Percentiles rank a stretch among this genome's conserved stretches.
These are phyloP conservation scores for Lates japonicus DNA, from an alignment of 2,797 vertebrate species.

Conservation along the genomic window DNA sequence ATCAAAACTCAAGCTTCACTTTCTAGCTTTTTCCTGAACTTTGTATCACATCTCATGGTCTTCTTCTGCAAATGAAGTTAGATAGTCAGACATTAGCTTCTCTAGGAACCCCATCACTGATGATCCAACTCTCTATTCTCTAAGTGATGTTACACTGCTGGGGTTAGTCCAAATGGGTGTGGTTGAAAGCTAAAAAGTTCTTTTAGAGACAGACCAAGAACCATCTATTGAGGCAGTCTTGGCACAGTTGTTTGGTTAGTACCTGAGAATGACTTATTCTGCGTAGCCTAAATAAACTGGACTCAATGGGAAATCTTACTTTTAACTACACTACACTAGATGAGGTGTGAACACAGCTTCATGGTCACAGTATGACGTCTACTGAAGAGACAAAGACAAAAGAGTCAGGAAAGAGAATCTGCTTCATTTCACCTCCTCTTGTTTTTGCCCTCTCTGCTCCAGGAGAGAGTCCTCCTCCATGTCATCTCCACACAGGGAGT, in stretches of 20 bases:
- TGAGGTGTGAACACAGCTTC: background rate
- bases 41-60: background rate
- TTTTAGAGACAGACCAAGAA: background rate
- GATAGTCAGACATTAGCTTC: background rate
- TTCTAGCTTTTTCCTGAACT: background rate
- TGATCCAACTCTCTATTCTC: background rate
- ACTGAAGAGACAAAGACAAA: background rate
- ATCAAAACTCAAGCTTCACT: background rate
- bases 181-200: background rate
- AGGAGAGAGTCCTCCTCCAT: constrained; percentile 41
- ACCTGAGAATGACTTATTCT: background rate
- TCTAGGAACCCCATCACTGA: background rate
- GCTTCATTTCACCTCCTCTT: constrained; percentile 73
- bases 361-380: background rate
- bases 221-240: background rate
- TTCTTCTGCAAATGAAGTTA: background rate
- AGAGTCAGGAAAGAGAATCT: background rate
- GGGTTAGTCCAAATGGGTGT: background rate
- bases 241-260: background rate
- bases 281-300: background rate
- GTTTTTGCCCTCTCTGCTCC: constrained; percentile 45
- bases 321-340: background rate
- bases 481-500: constrained; percentile 80
- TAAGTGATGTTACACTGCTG: background rate
- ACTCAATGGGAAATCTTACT: background rate